Evolutionary conservation across 2,888 invertebrate genomes (phyloP), one percentile per base, ranked within the genome.

Genomic region (Tipula lateralis): DNA sequence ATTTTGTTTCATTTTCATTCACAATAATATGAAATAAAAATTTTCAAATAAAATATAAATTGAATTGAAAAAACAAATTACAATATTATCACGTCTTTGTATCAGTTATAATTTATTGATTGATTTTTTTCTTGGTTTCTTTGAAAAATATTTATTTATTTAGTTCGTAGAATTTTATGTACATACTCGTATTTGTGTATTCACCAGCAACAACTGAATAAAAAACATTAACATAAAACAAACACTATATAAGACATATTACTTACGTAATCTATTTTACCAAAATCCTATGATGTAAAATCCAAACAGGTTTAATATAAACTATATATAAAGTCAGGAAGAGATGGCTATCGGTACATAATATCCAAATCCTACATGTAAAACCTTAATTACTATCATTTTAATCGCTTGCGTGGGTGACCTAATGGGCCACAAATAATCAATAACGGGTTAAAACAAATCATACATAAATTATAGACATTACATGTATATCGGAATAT

Each of bases 21-120:
- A 66, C 66, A 66, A 66, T 66, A 66, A 66, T 66, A 66, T 7
- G 24, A 66, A 66, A 66, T 66, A 66, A 24, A 24, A 24, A 24
- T 66, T 66, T 66, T 24, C 1, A 66, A 66, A 24, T 24, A 66
- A 66, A 66, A 19, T 19, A 24, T 66, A 66, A 66, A 66, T 66
- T 24, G 24, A 66, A 66, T 66, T 24, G 66, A 66, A 24, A 66
- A 66, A 66, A 66, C 12, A 66, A 66, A 66, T 66, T 66, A 66
- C 66, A 66, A 66, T 66, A 66, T 66, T 66, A 66, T 66, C 66
- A 66, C 66, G 66, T 66, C 24, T 66, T 24, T 66, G 66, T 66
- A 66, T 66, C 66, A 66, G 66, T 66, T 66, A 66, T 66, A 24
- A 66, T 19, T 66, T 24, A 66, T 19, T 66, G 24, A 66, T 66